phyloP scores from a whole-genome alignment of 2,797 vertebrate genomes.

The Pseudomugil gertrudae region DNA sequence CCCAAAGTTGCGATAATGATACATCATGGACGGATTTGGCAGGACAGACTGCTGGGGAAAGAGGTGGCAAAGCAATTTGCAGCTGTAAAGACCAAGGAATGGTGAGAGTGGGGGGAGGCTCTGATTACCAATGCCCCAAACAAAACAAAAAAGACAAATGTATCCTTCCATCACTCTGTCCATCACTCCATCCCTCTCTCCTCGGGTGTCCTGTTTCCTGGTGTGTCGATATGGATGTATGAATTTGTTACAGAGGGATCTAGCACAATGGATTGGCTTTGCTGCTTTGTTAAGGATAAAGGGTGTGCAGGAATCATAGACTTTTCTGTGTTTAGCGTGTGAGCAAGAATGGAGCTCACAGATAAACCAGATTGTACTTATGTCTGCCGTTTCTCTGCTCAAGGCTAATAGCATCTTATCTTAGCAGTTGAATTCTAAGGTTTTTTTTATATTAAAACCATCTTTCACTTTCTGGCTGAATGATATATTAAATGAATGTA shows the following conservation, averaged over 20 bases:
- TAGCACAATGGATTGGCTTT: constrained; percentile 76
- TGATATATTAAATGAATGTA: constrained; percentile 73
- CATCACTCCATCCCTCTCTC: constrained; percentile 64
- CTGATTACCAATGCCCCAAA: constrained; percentile 72
- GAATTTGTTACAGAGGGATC: constrained; percentile 77
- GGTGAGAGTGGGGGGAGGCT: constrained; percentile 25
- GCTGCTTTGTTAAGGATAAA: constrained; percentile 78
- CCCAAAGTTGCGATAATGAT: constrained; percentile 90
- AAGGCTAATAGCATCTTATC: constrained; percentile 65
- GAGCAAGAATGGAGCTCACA: constrained; percentile 60
- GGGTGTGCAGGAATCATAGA: constrained; percentile 67
- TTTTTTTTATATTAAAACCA: constrained; percentile 78
- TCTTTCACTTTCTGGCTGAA: constrained; percentile 71
- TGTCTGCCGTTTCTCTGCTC: constrained; percentile 52
- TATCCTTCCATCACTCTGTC: constrained; percentile 60
- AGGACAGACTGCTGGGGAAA: constrained; percentile 82
- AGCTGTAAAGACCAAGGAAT: constrained; percentile 74
- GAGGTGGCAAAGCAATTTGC: constrained; percentile 84
- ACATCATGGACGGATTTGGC: constrained; percentile 86
- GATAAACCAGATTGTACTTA: constrained; percentile 66
- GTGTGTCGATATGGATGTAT: constrained; percentile 77
- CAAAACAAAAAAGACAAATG: constrained; percentile 63
- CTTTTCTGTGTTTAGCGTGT: constrained; percentile 66
- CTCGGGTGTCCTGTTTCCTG: constrained; percentile 67
- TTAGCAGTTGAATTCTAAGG: constrained; percentile 59